Evolutionary conservation across 2,113 vertebrate species (phyloP), one percentile per base, ranked within the genome.

Genomic region (Rallus limicola): DNA sequence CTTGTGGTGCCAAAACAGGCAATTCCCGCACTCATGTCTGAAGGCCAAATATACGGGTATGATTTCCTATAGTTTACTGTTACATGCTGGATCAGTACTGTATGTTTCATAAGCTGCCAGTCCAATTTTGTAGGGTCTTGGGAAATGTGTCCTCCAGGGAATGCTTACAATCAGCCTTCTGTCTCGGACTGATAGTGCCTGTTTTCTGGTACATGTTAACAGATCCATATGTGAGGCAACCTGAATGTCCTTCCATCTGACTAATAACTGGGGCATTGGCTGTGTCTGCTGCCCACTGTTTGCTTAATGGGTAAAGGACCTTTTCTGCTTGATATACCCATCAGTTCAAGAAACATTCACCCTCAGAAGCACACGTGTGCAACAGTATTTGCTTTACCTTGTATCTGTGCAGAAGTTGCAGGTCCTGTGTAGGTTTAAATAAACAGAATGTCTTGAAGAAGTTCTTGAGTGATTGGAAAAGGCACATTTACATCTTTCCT

Each of bases 61-160:
- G 94, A 95, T 97, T 96, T 97, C 92, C 96, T 96, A 91, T 63
- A 91, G 95, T 96, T 96, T 96, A 95, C 95, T 95, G 89, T 96
- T 95, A 95, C 96, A 95, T 79, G 92, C 70, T 93, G 92, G 86
- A 95, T 86, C 91, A 80, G 78, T 72, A 86, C 55, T 85, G 81
- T n/a, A 63, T 1, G 78, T 96, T 97, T 96, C 83, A 96, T 96
- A 72, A 82, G 89, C 96, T 97, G 96, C 91, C 95, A 96, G 96
- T 79, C 92, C 96, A 93, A 93, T 96, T 97, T 95, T 72, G 95
- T 75, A 94, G 92, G 92, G 93, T 95, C 91, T 94, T 48, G 74
- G 91, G 96, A 96, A 97, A 89, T 67, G 88, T 65, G 78, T 93
- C 83, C 96, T 94, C 70, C 67, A 38, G 96, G 92, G 92, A 94